Percentiles rank a stretch among this genome's conserved stretches.
These are phyloP conservation scores for Lamproptera curius DNA, from an alignment of 2,888 invertebrate genomes.

Conservation along the genomic window DNA sequence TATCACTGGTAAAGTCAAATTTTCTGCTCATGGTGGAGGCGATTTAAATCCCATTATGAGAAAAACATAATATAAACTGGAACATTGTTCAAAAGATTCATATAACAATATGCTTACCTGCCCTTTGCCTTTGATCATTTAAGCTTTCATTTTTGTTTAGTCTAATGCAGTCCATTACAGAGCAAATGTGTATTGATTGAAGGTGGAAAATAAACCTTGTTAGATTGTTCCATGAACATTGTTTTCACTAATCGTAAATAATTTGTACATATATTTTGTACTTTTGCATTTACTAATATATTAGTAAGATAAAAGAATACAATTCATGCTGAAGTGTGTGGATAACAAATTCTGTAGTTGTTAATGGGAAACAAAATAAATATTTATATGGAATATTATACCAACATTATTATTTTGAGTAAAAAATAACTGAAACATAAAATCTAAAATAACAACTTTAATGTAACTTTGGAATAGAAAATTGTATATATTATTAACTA, in stretches of 20 bases:
- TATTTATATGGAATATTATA: constrained; percentile 48
- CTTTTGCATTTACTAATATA: constrained; percentile 54
- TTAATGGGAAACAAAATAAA: constrained; percentile 46
- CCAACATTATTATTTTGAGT: constrained; percentile 39
- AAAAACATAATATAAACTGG: constrained; percentile 44
- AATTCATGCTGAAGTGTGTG: constrained; percentile 44
- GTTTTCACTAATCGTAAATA: constrained; percentile 73
- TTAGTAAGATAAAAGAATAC: constrained; percentile 53
- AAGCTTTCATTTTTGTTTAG: constrained; percentile 39
- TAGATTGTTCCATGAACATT: constrained; percentile 54
- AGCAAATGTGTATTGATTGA: constrained; percentile 49
- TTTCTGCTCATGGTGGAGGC: constrained; percentile 68
- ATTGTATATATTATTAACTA: constrained; percentile 35
- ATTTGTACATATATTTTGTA: constrained; percentile 67
- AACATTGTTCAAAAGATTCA: constrained; percentile 5
- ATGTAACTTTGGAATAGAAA: constrained; percentile 50
- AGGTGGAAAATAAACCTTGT: constrained; percentile 27
- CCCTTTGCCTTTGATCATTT: constrained; percentile 28
- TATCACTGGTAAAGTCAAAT: constrained; percentile 48
- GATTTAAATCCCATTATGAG: constrained; percentile 65
- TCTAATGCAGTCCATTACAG: constrained; percentile 49
- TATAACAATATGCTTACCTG: constrained; percentile 15
- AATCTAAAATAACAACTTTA: constrained; percentile 39
- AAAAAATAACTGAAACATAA: constrained; percentile 38
- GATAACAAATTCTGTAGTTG: constrained; percentile 48